phyloP scores from a whole-genome alignment of 2,888 invertebrate species.

The Gastrophysa polygoni region DNA sequence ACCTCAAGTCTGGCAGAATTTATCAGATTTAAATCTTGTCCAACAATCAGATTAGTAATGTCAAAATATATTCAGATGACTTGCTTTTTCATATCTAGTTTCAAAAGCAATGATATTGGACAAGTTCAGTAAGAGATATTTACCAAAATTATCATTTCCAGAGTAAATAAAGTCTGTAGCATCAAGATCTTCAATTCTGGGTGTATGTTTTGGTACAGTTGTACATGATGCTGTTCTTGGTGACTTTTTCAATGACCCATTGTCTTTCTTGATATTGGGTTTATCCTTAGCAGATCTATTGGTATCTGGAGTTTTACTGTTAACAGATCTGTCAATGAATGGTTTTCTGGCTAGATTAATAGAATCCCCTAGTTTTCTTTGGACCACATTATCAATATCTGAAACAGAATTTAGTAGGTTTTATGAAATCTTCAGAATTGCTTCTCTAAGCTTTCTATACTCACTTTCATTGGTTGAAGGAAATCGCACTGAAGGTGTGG shows the following conservation, averaged over 20 bases:
- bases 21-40: too few relatives aligned
- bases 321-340: slow-evolving; percentile 43
- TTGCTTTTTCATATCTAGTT: too few relatives aligned
- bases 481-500: slow-evolving; percentile 7
- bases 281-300: slow-evolving; percentile 25
- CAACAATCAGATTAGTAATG: too few relatives aligned
- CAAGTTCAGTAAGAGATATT: too few relatives aligned
- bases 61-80: neutral
- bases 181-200: slow-evolving; percentile 31
- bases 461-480: slow-evolving; percentile 4
- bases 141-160: slow-evolving; percentile 35
- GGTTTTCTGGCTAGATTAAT: slow-evolving; percentile 39
- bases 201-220: slow-evolving; percentile 15
- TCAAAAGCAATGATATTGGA: too few relatives aligned
- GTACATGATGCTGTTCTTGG: neutral
- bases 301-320: slow-evolving; percentile 35
- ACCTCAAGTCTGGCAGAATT: too few relatives aligned
- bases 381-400: slow-evolving; percentile 36
- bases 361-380: slow-evolving; percentile 37
- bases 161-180: slow-evolving; percentile 36
- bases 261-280: slow-evolving; percentile 15
- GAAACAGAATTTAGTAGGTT: neutral
- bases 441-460: neutral
- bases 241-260: slow-evolving; percentile 13
- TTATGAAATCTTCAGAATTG: neutral